Evolutionary conservation across 2,888 invertebrate species (phyloP), one percentile per base, ranked within the genome.

Genomic region (Cheilosia urbana): DNA sequence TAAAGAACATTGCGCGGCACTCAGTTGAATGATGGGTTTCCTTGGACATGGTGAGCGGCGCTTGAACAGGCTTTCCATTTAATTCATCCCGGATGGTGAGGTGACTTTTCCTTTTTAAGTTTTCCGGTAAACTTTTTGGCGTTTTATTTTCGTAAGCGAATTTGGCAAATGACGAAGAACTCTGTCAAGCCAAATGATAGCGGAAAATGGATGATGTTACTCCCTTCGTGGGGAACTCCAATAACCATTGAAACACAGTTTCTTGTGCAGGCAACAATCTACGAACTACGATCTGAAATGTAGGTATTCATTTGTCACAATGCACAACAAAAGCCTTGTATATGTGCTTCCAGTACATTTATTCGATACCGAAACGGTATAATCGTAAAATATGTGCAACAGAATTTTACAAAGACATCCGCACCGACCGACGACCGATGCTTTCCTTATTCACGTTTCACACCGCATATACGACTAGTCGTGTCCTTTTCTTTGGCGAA

Each of bases 51-150:
- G 49, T 21, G 40, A 11, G 40, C 11, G 27, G 27, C 27, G 27
- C 30, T 24, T 34, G 24, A 51, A 17, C 11, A 55, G 62, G 45
- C 51, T 49, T 79, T 83, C 69, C 60, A 62, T 80, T 85, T 85
- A 53, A 85, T 71, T 80, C 72, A 40, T 57, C 27, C 27, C 27
- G 21, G 9, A 49, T 45, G 40, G 34, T 45, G 42, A 49, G 79
- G 65, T 80, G 84, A 84, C 84, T 84, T 75, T 84, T 69, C 40
- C 63, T 68, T 84, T 84, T 84, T 75, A 84, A 84, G n/a, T 84
- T 84, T 80, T 42, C 47, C 53, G 37, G 69, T 76, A 84, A 84
- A 80, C 73, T 79, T 79, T 83, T 73, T 68, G 78, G 78, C 72
- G 55, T 83, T 66, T 72, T 78, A 73, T 66, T 17, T 34, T 34